Evolutionary conservation across 2,797 vertebrate species (phyloP).

Genomic region (Spatula clypeata): DNA sequence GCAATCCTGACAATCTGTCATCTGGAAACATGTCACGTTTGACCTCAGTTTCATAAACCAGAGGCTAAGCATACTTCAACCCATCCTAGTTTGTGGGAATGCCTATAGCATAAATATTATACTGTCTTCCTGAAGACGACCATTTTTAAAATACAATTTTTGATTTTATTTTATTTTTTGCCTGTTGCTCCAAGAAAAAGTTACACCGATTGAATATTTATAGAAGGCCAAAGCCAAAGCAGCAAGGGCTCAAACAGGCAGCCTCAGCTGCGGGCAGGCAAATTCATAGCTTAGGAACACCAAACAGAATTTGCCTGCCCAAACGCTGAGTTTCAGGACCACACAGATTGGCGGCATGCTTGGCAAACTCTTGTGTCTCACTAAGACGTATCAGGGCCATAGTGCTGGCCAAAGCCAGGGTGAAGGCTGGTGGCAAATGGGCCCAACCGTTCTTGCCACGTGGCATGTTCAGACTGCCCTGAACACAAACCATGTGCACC

Average conservation of each 20-base stretch:
- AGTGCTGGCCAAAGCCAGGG: rapidly evolving
- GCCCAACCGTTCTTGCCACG: not conserved
- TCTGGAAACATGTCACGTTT: slow-evolving; percentile 37
- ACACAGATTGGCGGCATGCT: not conserved
- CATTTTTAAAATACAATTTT: slow-evolving; percentile 1
- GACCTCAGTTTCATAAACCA: slow-evolving; percentile 12
- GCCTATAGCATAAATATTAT: not conserved
- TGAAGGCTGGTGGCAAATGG: not conserved
- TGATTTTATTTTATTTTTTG: not conserved
- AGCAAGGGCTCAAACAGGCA: not conserved
- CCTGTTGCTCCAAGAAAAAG: not conserved
- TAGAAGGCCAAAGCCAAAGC: not conserved
- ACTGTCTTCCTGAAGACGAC: not conserved
- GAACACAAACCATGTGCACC: rapidly evolving
- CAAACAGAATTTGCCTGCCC: not conserved
- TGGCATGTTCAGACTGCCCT: rapidly evolving
- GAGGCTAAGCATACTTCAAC: not conserved
- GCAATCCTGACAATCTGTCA: not conserved
- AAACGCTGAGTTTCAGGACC: not conserved
- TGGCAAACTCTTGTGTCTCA: not conserved
- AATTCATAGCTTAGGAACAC: not conserved
- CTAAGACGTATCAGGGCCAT: rapidly evolving
- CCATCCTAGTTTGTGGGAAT: slow-evolving; percentile 26
- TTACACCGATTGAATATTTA: not conserved
- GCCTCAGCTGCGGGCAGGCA: not conserved